These are phyloP conservation scores for Leptoclinus maculatus DNA, from an alignment of 2,797 vertebrate species.

Conservation along the genomic window DNA sequence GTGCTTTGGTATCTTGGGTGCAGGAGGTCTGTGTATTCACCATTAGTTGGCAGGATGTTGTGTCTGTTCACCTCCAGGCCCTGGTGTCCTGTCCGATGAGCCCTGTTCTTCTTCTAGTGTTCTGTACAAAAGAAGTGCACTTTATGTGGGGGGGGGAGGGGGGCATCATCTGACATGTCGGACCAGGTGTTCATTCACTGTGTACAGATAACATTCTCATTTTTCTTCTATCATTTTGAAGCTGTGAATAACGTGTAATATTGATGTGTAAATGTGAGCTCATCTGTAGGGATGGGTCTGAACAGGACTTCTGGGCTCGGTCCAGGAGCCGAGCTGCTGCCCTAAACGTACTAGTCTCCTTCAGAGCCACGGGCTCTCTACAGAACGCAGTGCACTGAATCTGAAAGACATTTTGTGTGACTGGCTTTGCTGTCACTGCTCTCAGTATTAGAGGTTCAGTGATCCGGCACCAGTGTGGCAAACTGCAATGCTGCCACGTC, in stretches of 20 bases:
- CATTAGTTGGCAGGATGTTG: constrained; percentile 6
- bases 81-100: constrained; percentile 17
- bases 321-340: constrained; percentile 4
- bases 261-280: constrained; percentile 75
- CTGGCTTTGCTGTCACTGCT: constrained; percentile 13
- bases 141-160: constrained; percentile 22
- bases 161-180: constrained; percentile 26
- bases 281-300: background rate
- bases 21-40: constrained; percentile 20
- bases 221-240: constrained; percentile 77
- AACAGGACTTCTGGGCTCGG: background rate
- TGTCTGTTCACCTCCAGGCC: constrained; percentile 12
- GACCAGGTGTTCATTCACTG: constrained; percentile 52
- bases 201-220: constrained; percentile 63
- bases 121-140: constrained; percentile 39
- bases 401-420: constrained; percentile 25
- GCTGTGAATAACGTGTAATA: constrained; percentile 82
- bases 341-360: constrained; percentile 1
- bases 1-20: constrained; percentile 36
- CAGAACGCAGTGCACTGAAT: constrained; percentile 26
- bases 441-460: constrained; percentile 3
- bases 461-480: constrained; percentile 52
- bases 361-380: constrained; percentile 34
- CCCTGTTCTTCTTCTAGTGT: constrained; percentile 36
- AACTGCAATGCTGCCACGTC: constrained; percentile 13